Percentiles rank a stretch among this genome's conserved stretches.
These are phyloP conservation scores for Pseudomugil gertrudae DNA, from an alignment of 2,797 vertebrate genomes.

Conservation along the genomic window DNA sequence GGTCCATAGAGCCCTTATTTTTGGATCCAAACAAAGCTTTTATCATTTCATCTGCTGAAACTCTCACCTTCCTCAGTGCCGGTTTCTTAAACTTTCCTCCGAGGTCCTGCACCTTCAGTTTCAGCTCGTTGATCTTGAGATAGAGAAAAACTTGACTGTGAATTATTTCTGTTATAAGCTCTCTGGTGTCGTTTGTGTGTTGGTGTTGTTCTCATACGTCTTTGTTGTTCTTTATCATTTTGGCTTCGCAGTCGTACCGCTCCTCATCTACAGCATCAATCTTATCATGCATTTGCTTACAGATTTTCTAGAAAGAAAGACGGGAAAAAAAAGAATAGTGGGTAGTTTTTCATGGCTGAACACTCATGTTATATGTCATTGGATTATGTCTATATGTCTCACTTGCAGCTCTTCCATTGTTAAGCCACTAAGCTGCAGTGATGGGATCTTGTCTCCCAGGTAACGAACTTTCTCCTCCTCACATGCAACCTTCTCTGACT, in stretches of 20 bases:
- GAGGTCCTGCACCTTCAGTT: conserved; percentile 75
- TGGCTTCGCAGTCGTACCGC: conserved; percentile 74
- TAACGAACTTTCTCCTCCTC: conserved; percentile 86
- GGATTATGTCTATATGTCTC: conserved; percentile 7
- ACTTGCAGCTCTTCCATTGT: conserved; percentile 86
- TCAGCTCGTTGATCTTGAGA: conserved; percentile 73
- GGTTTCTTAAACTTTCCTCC: conserved; percentile 82
- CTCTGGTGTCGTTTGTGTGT: not conserved
- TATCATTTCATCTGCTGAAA: conserved; percentile 82
- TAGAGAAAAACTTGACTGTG: conserved; percentile 7
- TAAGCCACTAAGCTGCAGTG: conserved; percentile 82
- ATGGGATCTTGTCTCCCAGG: conserved; percentile 84
- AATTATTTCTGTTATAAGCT: not conserved
- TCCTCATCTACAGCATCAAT: conserved; percentile 77
- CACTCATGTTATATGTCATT: not conserved
- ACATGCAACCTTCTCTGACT: conserved; percentile 81
- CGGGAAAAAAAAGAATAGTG: not conserved
- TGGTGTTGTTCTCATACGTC: conserved; percentile 59
- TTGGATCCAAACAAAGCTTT: conserved; percentile 77
- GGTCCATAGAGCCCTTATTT: conserved; percentile 78
- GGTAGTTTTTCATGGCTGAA: not conserved
- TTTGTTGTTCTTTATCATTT: conserved; percentile 76
- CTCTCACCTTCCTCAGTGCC: conserved; percentile 76
- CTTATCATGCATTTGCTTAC: conserved; percentile 69
- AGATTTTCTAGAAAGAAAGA: conserved; percentile 63